Percentiles rank a stretch among this genome's conserved stretches.
phyloP scores from a whole-genome alignment of 2,113 vertebrate species.

The Axis porcinus region DNA sequence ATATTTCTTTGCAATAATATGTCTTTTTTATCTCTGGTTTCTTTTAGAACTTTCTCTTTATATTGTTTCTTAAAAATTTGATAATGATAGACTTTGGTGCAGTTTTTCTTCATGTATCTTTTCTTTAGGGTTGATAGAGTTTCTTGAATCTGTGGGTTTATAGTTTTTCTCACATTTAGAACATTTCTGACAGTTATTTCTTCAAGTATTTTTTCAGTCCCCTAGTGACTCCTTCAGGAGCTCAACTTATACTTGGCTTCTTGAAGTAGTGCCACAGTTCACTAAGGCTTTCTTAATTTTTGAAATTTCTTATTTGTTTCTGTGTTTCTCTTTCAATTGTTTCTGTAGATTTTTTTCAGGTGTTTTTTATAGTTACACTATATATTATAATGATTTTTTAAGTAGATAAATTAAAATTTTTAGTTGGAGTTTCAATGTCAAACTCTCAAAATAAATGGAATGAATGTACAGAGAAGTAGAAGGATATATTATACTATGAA shows the following conservation, averaged over 20 bases:
- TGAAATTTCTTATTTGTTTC: neutral
- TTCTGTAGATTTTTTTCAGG: neutral
- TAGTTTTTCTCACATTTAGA: neutral
- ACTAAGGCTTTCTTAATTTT: neutral
- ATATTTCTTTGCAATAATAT: neutral
- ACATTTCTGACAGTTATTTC: neutral
- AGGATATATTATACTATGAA: neutral
- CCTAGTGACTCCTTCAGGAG: neutral
- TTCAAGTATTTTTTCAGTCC: neutral
- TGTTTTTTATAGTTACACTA: neutral
- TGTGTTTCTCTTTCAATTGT: neutral
- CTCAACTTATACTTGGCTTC: neutral
- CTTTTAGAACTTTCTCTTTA: neutral
- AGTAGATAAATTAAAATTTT: neutral
- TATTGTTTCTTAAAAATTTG: neutral
- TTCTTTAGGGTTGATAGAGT: neutral
- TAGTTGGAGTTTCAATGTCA: neutral
- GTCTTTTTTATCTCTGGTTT: neutral
- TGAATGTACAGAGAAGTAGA: neutral
- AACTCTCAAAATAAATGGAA: neutral
- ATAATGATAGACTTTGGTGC: neutral
- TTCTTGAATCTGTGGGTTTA: neutral
- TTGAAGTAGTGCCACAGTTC: neutral
- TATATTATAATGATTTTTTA: neutral
- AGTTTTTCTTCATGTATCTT: neutral